Percentiles rank a stretch among this genome's conserved stretches.
Evolutionary conservation across 2,797 vertebrate species (phyloP).

Genomic region (Synanceia verrucosa): DNA sequence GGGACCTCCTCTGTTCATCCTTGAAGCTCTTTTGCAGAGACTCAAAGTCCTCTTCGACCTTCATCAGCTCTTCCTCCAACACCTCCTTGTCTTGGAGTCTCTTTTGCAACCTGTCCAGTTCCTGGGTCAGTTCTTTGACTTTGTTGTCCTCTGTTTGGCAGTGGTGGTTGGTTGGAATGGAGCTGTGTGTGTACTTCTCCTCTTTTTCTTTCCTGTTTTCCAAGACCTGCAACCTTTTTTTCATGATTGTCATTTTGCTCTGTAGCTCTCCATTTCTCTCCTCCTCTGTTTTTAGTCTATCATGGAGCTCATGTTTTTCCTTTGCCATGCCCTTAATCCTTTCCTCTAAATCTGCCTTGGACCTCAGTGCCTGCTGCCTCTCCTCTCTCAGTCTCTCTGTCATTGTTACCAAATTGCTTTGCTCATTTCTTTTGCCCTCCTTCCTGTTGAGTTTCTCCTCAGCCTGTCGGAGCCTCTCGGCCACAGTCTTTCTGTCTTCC

Average conservation of each 20-base stretch:
- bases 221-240: constrained; percentile 88
- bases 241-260: constrained; percentile 88
- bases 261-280: constrained; percentile 90
- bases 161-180: constrained; percentile 58
- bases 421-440: constrained; percentile 88
- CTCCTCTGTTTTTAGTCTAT: constrained; percentile 89
- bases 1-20: constrained; percentile 86
- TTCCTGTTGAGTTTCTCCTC: constrained; percentile 90
- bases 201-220: constrained; percentile 84
- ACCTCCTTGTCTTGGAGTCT: constrained; percentile 92
- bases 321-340: constrained; percentile 86
- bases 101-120: constrained; percentile 89
- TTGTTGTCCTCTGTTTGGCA: constrained; percentile 94
- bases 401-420: constrained; percentile 87
- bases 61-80: constrained; percentile 90
- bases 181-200: constrained; percentile 82
- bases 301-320: constrained; percentile 90
- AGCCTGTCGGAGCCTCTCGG: constrained; percentile 90
- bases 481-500: constrained; percentile 92
- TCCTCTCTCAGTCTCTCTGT: constrained; percentile 92
- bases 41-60: constrained; percentile 90
- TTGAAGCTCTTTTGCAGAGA: constrained; percentile 87
- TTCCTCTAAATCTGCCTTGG: constrained; percentile 91
- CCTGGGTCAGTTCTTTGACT: constrained; percentile 92
- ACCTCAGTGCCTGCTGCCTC: constrained; percentile 87